phyloP scores from a whole-genome alignment of 2,888 invertebrate species.

The Drosophila atroscutellata region DNA sequence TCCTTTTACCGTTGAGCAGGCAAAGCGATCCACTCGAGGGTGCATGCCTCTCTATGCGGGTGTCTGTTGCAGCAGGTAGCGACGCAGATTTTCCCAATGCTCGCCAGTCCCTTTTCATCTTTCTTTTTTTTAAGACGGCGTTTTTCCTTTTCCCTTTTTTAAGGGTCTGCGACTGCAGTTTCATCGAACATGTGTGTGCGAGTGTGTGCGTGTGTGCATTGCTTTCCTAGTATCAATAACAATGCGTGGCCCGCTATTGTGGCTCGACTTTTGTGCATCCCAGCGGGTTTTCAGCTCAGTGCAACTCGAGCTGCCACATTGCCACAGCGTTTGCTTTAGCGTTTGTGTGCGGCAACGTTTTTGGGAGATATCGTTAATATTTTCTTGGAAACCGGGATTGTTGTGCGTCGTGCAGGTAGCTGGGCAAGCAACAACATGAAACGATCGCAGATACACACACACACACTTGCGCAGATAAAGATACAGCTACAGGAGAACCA shows the following conservation, averaged over 20 bases:
- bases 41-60: conserved; percentile 36
- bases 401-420: conserved; percentile 65
- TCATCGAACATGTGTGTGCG: conserved; percentile 35
- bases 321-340: conserved; percentile 25
- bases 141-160: conserved; percentile 72
- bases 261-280: conserved; percentile 73
- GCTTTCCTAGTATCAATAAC: conserved; percentile 80
- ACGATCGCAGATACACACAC: conserved; percentile 50
- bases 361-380: conserved; percentile 80
- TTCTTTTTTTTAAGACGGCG: conserved; percentile 43
- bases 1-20: conserved; percentile 22
- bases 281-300: conserved; percentile 59
- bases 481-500: conserved; percentile 42
- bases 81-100: conserved; percentile 52
- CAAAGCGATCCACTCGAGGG: conserved; percentile 27
- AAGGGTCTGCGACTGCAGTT: conserved; percentile 49
- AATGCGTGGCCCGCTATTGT: conserved; percentile 75
- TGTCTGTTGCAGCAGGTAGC: conserved; percentile 54
- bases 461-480: conserved; percentile 48
- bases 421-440: conserved; percentile 42
- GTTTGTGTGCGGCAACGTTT: conserved; percentile 73
- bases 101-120: conserved; percentile 22
- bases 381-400: conserved; percentile 81
- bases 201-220: conserved; percentile 40
- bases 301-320: conserved; percentile 38